phyloP scores from a whole-genome alignment of 2,888 invertebrate species.

The Cryptus viduatorius region DNA sequence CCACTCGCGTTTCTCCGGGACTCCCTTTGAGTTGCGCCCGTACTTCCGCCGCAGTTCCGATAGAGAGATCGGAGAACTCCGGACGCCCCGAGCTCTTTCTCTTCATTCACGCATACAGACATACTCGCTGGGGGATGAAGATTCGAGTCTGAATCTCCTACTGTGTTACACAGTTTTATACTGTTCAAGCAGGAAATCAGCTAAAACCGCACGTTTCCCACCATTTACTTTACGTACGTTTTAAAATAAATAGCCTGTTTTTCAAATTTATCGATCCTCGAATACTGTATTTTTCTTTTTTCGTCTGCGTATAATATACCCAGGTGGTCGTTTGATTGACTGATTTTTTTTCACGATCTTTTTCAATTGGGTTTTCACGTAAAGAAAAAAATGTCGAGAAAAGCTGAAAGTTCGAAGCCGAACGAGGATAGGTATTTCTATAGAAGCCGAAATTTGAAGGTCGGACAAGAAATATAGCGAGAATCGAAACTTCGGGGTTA shows the following conservation, averaged over 20 bases:
- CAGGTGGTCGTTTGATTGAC: neutral
- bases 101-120: conserved; percentile 14
- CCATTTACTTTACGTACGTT: conserved; percentile 26
- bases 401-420: neutral
- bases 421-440: neutral
- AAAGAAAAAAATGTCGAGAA: neutral
- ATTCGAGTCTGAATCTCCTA: neutral
- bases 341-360: neutral
- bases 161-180: conserved; percentile 44
- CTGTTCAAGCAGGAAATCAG: conserved; percentile 39
- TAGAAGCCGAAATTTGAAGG: neutral
- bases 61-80: conserved; percentile 17
- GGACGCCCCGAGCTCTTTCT: neutral
- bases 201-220: conserved; percentile 21
- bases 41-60: conserved; percentile 51
- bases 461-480: neutral
- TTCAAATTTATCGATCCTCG: neutral
- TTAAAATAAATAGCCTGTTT: neutral
- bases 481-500: neutral
- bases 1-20: conserved; percentile 28
- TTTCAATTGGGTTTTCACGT: neutral
- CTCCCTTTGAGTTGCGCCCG: conserved; percentile 43
- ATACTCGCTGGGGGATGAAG: neutral
- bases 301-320: neutral
- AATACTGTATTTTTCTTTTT: conserved; percentile 43